These are phyloP conservation scores for Lochmaea crataegi DNA, from an alignment of 2,888 invertebrate species.

Conservation along the genomic window DNA sequence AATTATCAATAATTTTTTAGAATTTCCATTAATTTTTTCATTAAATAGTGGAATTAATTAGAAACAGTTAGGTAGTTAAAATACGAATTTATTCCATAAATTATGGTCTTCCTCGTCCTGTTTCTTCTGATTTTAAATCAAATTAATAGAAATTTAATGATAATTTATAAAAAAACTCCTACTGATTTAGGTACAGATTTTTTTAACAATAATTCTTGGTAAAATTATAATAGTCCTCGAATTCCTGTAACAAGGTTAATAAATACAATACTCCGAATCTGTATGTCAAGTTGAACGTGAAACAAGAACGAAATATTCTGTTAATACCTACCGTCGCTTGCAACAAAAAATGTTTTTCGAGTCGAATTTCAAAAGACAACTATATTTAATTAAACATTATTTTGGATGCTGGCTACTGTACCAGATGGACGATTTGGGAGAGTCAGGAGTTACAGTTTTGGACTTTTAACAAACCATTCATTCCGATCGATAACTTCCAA, in stretches of 20 bases:
- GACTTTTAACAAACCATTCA: background rate
- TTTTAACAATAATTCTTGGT: background rate
- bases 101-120: too few relatives aligned
- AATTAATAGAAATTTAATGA: too few relatives aligned
- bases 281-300: slow-evolving; percentile 19
- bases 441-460: background rate
- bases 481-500: slow-evolving; percentile 21
- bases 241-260: slow-evolving; percentile 8
- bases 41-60: too few relatives aligned
- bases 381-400: too few relatives aligned
- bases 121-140: too few relatives aligned
- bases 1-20: too few relatives aligned
- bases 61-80: too few relatives aligned
- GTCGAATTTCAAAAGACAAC: too few relatives aligned
- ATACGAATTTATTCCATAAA: too few relatives aligned
- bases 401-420: background rate
- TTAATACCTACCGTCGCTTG: too few relatives aligned
- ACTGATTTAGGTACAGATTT: background rate
- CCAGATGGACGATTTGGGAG: background rate
- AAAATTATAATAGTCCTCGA: background rate
- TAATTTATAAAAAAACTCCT: too few relatives aligned
- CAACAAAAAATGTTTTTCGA: background rate
- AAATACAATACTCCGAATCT: background rate
- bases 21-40: too few relatives aligned
- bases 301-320: background rate